A percentile compares a stretch with the other conserved stretches of the same genome.
Evolutionary conservation across 2,797 vertebrate genomes (phyloP).

Genomic region (Mormyrus hasselquistii): DNA sequence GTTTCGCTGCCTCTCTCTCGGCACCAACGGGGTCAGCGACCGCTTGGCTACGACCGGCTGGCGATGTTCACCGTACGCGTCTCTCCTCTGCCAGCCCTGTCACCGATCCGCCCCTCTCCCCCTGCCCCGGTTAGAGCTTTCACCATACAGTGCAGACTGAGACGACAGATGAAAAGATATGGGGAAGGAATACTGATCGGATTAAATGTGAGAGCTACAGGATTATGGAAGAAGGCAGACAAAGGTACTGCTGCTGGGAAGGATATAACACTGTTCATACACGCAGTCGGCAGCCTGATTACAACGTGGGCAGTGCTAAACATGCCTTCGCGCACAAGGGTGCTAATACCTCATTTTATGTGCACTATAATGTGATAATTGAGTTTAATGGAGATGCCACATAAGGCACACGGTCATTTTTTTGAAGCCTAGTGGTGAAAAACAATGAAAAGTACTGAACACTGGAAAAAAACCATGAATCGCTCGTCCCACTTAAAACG

Average conservation of each 20-base stretch:
- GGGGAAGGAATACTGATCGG: neutral
- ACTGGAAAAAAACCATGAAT: neutral
- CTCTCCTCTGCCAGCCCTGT: neutral
- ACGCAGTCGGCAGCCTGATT: neutral
- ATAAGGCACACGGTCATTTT: neutral
- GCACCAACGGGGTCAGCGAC: neutral
- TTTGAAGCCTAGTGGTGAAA: neutral
- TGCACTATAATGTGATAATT: neutral
- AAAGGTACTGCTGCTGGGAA: neutral
- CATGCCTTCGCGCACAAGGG: neutral
- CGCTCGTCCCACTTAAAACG: neutral
- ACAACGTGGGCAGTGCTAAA: neutral
- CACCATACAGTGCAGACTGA: neutral
- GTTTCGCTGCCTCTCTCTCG: neutral
- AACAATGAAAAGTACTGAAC: neutral
- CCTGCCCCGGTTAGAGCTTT: neutral
- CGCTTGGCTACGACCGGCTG: neutral
- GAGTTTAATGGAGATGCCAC: neutral
- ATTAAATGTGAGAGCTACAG: neutral
- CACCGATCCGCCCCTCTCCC: neutral
- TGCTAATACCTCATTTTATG: neutral
- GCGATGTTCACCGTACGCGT: neutral
- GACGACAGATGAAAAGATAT: conserved; percentile 9
- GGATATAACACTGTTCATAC: neutral
- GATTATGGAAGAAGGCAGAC: neutral